phyloP scores from a whole-genome alignment of 2,113 vertebrate genomes.

The Etheostoma spectabile region DNA sequence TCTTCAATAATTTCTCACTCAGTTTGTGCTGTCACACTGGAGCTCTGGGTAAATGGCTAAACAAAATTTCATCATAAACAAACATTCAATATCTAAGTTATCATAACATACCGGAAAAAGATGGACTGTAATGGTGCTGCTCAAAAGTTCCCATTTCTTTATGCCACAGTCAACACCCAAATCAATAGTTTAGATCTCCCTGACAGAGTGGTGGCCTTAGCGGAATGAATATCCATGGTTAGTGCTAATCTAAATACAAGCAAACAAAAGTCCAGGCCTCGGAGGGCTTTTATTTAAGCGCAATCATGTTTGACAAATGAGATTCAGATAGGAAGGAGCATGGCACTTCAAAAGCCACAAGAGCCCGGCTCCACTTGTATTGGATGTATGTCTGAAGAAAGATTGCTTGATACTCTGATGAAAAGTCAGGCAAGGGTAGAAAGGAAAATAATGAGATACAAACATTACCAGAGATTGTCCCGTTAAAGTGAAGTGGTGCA shows the following conservation, averaged over 20 bases:
- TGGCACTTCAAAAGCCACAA: constrained; percentile 57
- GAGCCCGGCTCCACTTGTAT: constrained; percentile 46
- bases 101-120: neutral
- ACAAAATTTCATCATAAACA: constrained; percentile 16
- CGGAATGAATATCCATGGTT: constrained; percentile 52
- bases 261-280: constrained; percentile 55
- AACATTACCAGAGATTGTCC: constrained; percentile 18
- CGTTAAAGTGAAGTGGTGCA: neutral
- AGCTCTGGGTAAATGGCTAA: constrained; percentile 1
- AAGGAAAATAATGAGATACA: constrained; percentile 52
- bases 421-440: constrained; percentile 35
- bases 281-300: constrained; percentile 71
- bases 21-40: constrained; percentile 17
- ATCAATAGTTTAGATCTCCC: constrained; percentile 59
- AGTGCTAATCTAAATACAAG: constrained; percentile 63
- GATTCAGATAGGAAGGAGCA: constrained; percentile 67
- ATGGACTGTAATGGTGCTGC: neutral
- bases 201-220: constrained; percentile 43
- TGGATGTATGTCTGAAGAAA: constrained; percentile 64
- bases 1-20: constrained; percentile 32
- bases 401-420: constrained; percentile 61
- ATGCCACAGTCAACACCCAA: constrained; percentile 17
- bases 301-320: constrained; percentile 80
- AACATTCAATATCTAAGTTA: constrained; percentile 42
- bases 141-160: constrained; percentile 22